Percentiles rank a stretch among this genome's conserved stretches.
These are phyloP conservation scores for Epizoanthus illoricatus DNA, from an alignment of 92 coral and sea anemone genomes.

Conservation along the genomic window DNA sequence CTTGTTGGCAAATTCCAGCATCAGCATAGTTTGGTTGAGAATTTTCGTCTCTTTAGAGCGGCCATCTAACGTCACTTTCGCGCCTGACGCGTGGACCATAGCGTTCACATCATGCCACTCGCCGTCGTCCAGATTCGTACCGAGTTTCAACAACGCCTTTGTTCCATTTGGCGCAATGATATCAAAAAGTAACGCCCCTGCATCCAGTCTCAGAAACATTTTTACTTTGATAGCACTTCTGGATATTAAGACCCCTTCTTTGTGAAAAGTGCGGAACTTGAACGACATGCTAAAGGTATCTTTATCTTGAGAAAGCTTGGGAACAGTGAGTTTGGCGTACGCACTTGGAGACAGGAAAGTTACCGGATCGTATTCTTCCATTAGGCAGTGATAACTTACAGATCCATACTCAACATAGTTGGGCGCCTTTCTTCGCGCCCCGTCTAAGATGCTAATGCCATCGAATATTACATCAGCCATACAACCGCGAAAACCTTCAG, in stretches of 20 bases:
- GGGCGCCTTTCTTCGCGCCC: constrained; percentile 35
- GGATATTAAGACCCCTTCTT: constrained; percentile 66
- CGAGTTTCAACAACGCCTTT: constrained; percentile 34
- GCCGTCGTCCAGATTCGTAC: too few relatives aligned
- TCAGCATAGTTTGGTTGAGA: constrained; percentile 56
- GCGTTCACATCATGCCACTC: too few relatives aligned
- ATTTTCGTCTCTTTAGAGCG: constrained; percentile 28
- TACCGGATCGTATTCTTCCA: constrained; percentile 58
- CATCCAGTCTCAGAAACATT: constrained; percentile 52
- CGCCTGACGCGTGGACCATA: constrained; percentile 31
- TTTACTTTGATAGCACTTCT: constrained; percentile 71
- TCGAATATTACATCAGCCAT: constrained; percentile 65
- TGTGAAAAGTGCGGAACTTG: constrained; percentile 68
- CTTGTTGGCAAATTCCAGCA: constrained; percentile 66
- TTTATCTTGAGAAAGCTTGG: constrained; percentile 63
- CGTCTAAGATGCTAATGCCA: constrained; percentile 46
- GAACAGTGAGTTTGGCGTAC: constrained; percentile 60
- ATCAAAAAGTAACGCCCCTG: constrained; percentile 64
- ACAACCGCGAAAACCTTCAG: constrained; percentile 75
- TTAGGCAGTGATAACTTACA: constrained; percentile 58
- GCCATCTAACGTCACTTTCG: constrained; percentile 56
- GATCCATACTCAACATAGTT: constrained; percentile 45
- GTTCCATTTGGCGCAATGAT: constrained; percentile 61
- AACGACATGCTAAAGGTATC: constrained; percentile 69
- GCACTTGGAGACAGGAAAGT: constrained; percentile 56